Conservation (phyloP, 2,113 vertebrate genomes). For the Phaethon lepturus region DNA sequence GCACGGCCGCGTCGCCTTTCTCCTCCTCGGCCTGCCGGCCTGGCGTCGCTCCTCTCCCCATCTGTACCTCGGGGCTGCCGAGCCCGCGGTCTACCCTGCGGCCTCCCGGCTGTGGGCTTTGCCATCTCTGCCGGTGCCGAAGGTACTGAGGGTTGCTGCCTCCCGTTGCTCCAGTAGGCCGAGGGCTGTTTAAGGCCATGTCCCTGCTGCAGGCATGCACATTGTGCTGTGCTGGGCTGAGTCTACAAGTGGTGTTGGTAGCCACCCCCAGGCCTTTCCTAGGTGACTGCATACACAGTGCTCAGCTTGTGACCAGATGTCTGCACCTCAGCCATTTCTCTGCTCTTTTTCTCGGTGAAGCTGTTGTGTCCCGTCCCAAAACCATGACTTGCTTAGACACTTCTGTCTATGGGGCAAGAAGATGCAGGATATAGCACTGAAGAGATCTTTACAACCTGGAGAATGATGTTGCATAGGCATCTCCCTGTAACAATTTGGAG, state of each 20-base stretch:
- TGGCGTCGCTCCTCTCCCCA: accelerated
- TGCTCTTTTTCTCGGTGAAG: accelerated
- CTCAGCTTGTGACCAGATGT: accelerated
- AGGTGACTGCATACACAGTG: accelerated
- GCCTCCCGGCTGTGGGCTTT: accelerated
- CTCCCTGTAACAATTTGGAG: too few species aligned
- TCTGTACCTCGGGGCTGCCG: too few species aligned
- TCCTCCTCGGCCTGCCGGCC: accelerated
- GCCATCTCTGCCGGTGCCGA: too few species aligned
- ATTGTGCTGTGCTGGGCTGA: accelerated
- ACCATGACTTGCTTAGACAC: accelerated
- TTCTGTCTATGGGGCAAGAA: accelerated
- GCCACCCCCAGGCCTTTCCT: accelerated
- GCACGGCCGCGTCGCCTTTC: neutral
- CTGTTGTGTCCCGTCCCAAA: accelerated
- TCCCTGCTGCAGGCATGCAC: neutral
- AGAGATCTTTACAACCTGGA: neutral
- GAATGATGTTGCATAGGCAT: too few species aligned
- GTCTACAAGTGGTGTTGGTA: accelerated
- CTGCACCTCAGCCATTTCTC: neutral
- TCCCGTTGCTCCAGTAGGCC: accelerated
- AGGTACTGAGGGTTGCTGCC: neutral
- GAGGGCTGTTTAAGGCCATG: neutral
- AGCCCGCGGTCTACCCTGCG: accelerated
- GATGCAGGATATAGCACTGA: neutral